Conservation (phyloP, 2,797 vertebrate genomes). For the Arctocebus calabarensis region DNA sequence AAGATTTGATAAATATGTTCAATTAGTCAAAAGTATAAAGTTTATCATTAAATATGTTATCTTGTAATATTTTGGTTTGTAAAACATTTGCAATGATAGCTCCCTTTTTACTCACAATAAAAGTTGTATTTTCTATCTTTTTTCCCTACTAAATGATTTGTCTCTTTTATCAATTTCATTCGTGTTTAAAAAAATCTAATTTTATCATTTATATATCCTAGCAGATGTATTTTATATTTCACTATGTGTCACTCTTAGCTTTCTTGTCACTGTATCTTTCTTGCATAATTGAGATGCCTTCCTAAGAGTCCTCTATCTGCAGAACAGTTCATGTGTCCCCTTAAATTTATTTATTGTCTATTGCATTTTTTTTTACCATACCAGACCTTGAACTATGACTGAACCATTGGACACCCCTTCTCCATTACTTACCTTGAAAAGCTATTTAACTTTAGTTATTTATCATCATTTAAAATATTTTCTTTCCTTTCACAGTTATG, state of each 20-base stretch:
- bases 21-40: background rate
- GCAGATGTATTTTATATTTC: background rate
- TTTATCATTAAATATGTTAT: background rate
- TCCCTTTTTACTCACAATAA: background rate
- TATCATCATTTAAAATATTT: background rate
- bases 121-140: background rate
- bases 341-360: background rate
- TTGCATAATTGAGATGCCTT: background rate
- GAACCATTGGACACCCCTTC: background rate
- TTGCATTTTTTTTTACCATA: background rate
- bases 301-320: background rate
- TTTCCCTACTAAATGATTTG: background rate
- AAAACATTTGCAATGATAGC: background rate
- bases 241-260: background rate
- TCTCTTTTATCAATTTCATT: background rate
- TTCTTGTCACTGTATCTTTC: background rate
- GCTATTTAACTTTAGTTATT: background rate
- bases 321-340: background rate
- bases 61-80: background rate
- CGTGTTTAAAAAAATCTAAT: background rate
- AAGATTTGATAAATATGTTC: background rate
- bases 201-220: background rate
- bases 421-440: background rate
- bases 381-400: background rate
- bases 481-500: background rate